A percentile compares a stretch with the other conserved stretches of the same genome.
These are phyloP conservation scores for Cataglyphis hispanica DNA, from an alignment of 1,140 invertebrate genomes.

Conservation along the genomic window DNA sequence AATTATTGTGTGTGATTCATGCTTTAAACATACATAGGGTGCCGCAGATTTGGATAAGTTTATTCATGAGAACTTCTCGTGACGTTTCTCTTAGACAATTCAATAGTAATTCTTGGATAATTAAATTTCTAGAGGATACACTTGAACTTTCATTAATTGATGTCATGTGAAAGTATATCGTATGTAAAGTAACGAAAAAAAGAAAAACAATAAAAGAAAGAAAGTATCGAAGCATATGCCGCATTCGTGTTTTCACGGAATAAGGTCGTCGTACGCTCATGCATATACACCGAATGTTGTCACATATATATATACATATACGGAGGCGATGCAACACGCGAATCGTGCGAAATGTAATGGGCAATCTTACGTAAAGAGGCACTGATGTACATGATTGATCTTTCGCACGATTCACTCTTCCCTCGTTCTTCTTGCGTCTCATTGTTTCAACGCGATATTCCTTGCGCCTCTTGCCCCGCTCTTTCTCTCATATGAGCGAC, in stretches of 20 bases:
- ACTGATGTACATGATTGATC: neutral
- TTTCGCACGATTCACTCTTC: constrained; percentile 61
- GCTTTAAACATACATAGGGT: neutral
- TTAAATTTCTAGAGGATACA: constrained; percentile 7
- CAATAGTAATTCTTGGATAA: constrained; percentile 1
- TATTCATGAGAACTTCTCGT: constrained; percentile 1
- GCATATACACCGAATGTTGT: constrained; percentile 69
- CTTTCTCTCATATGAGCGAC: neutral
- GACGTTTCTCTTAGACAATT: neutral
- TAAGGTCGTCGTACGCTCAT: constrained; percentile 62
- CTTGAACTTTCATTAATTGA: constrained; percentile 24
- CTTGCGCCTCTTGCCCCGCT: constrained; percentile 52
- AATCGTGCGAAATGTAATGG: constrained; percentile 45
- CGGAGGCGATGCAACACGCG: constrained; percentile 32
- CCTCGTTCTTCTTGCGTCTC: constrained; percentile 46
- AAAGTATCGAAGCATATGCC: constrained; percentile 48
- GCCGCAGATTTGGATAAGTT: constrained; percentile 36
- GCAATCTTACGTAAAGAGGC: neutral
- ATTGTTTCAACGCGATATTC: constrained; percentile 30
- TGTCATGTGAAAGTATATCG: constrained; percentile 40
- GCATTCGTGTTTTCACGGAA: constrained; percentile 68
- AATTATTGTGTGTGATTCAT: constrained; percentile 25
- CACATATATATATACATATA: constrained; percentile 35
- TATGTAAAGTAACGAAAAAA: constrained; percentile 16
- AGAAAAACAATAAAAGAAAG: constrained; percentile 4